Evolutionary conservation across 1,140 invertebrate species (phyloP).

Genomic region (Platorchestia sp.): DNA sequence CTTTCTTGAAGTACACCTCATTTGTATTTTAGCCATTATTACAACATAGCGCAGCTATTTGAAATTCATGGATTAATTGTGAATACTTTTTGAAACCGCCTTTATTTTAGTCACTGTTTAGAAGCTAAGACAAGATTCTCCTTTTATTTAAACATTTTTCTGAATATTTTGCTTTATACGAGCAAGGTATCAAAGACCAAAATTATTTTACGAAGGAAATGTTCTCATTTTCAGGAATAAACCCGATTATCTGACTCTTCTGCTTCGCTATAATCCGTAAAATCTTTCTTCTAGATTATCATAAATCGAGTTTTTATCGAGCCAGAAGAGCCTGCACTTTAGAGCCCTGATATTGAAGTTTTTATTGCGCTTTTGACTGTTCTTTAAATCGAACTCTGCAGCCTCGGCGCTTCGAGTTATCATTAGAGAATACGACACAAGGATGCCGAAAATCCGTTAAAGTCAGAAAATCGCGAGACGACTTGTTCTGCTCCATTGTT

Average conservation of each 20-base stretch:
- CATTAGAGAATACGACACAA: not conserved
- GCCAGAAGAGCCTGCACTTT: constrained; percentile 6
- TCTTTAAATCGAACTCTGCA: constrained; percentile 42
- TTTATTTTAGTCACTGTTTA: too few relatives aligned
- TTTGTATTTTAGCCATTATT: too few relatives aligned
- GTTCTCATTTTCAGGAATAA: not conserved
- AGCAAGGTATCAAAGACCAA: not conserved
- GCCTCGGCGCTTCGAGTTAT: not conserved
- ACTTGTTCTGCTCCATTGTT: not conserved
- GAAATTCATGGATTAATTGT: too few relatives aligned
- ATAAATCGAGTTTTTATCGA: constrained; percentile 30
- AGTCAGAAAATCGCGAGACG: not conserved
- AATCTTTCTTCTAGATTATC: constrained; percentile 1
- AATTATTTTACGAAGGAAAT: not conserved
- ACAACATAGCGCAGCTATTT: too few relatives aligned
- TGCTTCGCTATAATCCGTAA: not conserved
- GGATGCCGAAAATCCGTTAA: constrained; percentile 4
- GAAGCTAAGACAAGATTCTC: too few relatives aligned
- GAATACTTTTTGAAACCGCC: too few relatives aligned
- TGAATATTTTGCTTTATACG: not conserved
- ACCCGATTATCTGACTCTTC: not conserved
- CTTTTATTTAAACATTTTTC: not conserved
- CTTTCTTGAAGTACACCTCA: too few relatives aligned
- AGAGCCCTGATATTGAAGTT: constrained; percentile 48
- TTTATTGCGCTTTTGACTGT: constrained; percentile 47